phyloP scores from a whole-genome alignment of 2,797 vertebrate species.

The Acipenser ruthenus region DNA sequence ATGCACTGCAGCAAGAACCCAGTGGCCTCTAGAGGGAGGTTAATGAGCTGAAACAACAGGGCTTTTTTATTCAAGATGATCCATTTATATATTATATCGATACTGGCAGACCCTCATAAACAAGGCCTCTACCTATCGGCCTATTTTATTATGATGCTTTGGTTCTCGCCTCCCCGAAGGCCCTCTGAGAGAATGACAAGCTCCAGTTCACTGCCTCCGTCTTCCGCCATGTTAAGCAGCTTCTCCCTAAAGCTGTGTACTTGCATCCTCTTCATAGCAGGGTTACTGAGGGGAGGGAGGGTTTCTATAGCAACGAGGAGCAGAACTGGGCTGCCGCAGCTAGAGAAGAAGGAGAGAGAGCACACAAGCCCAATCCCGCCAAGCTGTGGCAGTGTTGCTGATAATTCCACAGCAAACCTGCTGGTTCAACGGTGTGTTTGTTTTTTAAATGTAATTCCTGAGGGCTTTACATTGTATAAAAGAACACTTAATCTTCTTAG shows the following conservation, averaged over 20 bases:
- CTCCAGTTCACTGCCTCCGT: constrained; percentile 31
- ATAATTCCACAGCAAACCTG: background rate
- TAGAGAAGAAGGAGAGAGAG: background rate
- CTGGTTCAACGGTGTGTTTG: background rate
- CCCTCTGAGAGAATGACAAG: constrained; percentile 29
- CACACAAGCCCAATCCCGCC: constrained; percentile 26
- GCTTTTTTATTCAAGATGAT: background rate
- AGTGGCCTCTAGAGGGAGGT: background rate
- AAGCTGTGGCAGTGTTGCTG: background rate
- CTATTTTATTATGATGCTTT: constrained; percentile 11
- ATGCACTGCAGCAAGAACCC: background rate
- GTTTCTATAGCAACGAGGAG: constrained; percentile 40
- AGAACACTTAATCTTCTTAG: background rate
- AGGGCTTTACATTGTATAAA: background rate
- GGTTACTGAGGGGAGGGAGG: constrained; percentile 38
- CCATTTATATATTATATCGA: constrained; percentile 11
- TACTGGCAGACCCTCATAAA: background rate
- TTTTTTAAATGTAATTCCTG: background rate
- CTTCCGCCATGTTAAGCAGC: constrained; percentile 37
- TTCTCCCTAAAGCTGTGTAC: constrained; percentile 32
- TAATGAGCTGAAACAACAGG: background rate
- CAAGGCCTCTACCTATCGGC: no score
- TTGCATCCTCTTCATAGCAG: constrained; percentile 41
- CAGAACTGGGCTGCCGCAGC: constrained; percentile 25
- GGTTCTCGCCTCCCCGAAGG: constrained; percentile 12